Base-by-base conservation (phyloP, 1,140 invertebrate species). In the Apis mellifera region DNA sequence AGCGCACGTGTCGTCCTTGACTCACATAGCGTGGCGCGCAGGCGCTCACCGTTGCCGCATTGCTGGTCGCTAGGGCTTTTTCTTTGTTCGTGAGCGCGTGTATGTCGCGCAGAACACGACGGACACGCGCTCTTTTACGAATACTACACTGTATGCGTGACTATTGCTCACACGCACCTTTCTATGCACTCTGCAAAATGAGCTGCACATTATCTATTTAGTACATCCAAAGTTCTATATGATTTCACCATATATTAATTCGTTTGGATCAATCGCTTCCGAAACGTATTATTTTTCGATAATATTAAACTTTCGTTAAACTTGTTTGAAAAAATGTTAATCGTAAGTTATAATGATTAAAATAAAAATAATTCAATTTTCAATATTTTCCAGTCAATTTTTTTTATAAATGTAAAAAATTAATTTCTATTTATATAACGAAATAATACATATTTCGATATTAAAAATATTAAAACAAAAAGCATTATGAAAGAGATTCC, bases 1-100 rank as follows among this genome's bases (percentile, higher is more conserved):
- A 94, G 91, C 92, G 93, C 93, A 94, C 93, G 93, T 94, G 93
- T 94, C 93, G 93, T 94, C 93, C 93, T 94, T 94, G 93, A 94
- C 93, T 94, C 92, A 94, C 93, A 94, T 94, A 93, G 92, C 83
- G 88, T 86, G 86, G 85, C 89, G 92, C 92, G 93, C 93, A 93
- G 89, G 92, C 92, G 86, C 87, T 90, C 86, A 87, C 90, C 88
- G 91, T 88, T 92, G 91, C 92, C 91, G 91, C 90, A 92, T 92
- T 91, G 91, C 91, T 88, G 88, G 86, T 90, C 89, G 90, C 90
- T 89, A 89, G 90, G 91, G 91, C 88, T 88, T 83, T 92, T 92
- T 92, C 91, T 92, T 92, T 92, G 90, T 92, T 92, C 83, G 84
- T 71, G 65, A 66, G 70, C 26, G 75, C 64, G 68, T 54, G 66